Evolutionary conservation across 2,797 vertebrate genomes (phyloP), one percentile per base, ranked within the genome.

Genomic region (Rallus crepitans): DNA sequence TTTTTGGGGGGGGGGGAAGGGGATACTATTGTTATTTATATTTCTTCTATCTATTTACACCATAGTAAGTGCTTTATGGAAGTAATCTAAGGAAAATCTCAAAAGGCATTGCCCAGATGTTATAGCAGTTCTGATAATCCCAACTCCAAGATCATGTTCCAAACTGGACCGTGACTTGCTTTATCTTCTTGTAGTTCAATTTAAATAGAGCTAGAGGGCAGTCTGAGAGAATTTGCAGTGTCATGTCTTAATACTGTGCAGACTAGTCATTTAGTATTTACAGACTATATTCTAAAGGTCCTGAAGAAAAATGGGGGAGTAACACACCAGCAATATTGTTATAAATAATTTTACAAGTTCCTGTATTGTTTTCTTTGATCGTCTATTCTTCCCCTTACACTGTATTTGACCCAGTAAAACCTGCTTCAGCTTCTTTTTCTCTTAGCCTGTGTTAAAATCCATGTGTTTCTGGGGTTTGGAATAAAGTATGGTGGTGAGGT

Each of bases 401-500:
- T 0, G 1, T 50, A 12, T 73, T 56, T 82, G 15, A 52, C 20
- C 28, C 28, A 45, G 55, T 25, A 76, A 82, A 20, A 28, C 6
- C 20, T 20, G 2, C 27, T n/a, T 70, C 78, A 75, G 60, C 15
- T 57, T 80, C 35, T 71, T 57, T 53, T 33, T 28, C 56, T 66
- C 20, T 33, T 37, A 82, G 9, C 28, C 23, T 31, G 1, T 53
- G 6, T 63, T 84, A 76, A 70, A 80, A 57, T 19, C 20, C 31
- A 57, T 0, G 1, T 30, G 40, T 61, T 68, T 77, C 23, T 47
- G 45, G 25, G 16, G 9, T 53, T 79, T 2, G 3, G 45, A 20
- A 9, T 66, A 25, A 78, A 33, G 19, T 5, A 1, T 63, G 31
- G 35, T 0, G 0, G 30, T 50, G 50, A 16, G n/a, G 8, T 53